These are phyloP conservation scores for Crypturellus tataupa DNA, from an alignment of 2,797 vertebrate species.

Conservation along the genomic window DNA sequence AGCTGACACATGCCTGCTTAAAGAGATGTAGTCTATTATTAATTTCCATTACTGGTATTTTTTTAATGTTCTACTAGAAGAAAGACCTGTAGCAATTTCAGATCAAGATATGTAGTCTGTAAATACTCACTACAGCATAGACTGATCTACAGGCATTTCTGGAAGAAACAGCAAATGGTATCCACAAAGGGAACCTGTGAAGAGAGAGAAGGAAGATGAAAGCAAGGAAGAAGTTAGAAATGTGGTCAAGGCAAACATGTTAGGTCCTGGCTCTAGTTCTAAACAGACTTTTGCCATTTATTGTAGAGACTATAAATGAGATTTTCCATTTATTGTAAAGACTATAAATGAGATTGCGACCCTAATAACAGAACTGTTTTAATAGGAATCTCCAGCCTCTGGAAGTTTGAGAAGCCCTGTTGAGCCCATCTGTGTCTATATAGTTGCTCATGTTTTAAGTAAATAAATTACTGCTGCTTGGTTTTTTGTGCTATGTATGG, in stretches of 20 bases:
- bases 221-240: not conserved
- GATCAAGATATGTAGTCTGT: not conserved
- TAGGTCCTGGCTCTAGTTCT: not conserved
- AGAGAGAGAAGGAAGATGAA: constrained; percentile 49
- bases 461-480: not conserved
- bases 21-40: not conserved
- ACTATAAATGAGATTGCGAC: no score
- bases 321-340: no score
- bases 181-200: constrained; percentile 38
- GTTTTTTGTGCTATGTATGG: not conserved
- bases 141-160: not conserved
- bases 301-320: not conserved
- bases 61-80: not conserved
- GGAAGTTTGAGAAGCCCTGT: not conserved
- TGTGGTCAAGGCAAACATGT: not conserved
- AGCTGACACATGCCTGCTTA: not conserved
- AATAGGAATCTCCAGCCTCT: not conserved
- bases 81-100: not conserved
- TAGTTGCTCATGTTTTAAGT: not conserved
- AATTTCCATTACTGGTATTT: not conserved
- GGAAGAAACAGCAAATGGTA: constrained; percentile 44
- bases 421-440: not conserved
- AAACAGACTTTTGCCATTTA: not conserved
- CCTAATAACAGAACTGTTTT: not conserved
- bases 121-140: not conserved